Conservation (phyloP, 2,113 vertebrate genomes). For the Triplophysa dalaica region DNA sequence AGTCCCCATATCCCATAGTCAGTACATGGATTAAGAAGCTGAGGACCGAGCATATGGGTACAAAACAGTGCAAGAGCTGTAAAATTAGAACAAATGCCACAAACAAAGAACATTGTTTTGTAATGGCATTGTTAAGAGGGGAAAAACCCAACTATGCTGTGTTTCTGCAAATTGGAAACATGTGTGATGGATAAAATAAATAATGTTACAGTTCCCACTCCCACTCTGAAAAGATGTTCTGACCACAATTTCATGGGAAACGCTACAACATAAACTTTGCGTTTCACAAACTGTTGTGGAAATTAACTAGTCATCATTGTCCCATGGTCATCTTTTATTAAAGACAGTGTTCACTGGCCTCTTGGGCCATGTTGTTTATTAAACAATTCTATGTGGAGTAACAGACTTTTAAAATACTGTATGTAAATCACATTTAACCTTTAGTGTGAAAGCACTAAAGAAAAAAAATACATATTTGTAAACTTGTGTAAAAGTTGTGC, state of each 20-base stretch:
- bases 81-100: constrained; percentile 82
- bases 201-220: constrained; percentile 56
- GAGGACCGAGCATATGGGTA: constrained; percentile 83
- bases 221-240: constrained; percentile 77
- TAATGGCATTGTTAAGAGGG: constrained; percentile 83
- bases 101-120: constrained; percentile 88
- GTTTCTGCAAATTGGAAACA: constrained; percentile 54
- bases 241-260: constrained; percentile 83
- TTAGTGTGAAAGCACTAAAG: neutral
- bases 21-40: constrained; percentile 77
- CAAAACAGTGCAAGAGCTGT: constrained; percentile 72
- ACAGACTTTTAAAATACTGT: neutral
- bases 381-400: neutral
- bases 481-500: neutral
- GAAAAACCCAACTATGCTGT: constrained; percentile 46
- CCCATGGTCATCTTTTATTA: constrained; percentile 44
- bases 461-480: neutral
- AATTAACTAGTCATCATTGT: constrained; percentile 44
- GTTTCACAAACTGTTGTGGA: constrained; percentile 29
- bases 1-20: constrained; percentile 42
- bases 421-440: neutral
- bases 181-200: constrained; percentile 46
- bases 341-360: constrained; percentile 30
- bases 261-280: constrained; percentile 72
- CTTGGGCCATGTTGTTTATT: neutral